phyloP scores from a whole-genome alignment of 2,113 vertebrate species.

The Cavia porcellus region DNA sequence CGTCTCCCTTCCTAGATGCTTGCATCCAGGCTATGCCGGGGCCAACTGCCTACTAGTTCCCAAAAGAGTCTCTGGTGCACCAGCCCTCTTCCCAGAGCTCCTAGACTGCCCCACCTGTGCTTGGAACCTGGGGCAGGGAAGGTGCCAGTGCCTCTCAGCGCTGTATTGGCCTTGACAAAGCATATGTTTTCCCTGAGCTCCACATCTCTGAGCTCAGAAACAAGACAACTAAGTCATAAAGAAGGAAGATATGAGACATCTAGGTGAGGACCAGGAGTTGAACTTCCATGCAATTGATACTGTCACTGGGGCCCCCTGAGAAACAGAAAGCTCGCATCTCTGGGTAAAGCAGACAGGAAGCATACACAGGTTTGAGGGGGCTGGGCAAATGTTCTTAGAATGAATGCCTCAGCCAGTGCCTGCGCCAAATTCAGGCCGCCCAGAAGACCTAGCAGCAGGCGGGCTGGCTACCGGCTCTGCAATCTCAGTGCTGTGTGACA shows the following conservation, averaged over 20 bases:
- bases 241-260: neutral
- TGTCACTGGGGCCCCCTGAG: neutral
- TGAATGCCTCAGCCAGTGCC: neutral
- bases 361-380: accelerated
- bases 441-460: neutral
- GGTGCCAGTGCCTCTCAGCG: neutral
- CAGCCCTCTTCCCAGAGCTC: no score
- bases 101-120: accelerated
- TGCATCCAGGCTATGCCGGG: accelerated
- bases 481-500: no score
- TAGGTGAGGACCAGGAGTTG: neutral
- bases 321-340: neutral
- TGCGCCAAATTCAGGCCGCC: neutral
- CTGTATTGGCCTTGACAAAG: neutral
- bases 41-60: neutral
- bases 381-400: neutral
- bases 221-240: neutral
- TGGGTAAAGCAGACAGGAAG: neutral
- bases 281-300: accelerated
- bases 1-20: neutral
- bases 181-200: neutral
- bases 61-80: neutral
- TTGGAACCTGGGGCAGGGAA: neutral
- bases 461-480: neutral
- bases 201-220: neutral